These are phyloP conservation scores for Heliothis peltigera DNA, from an alignment of 2,888 invertebrate genomes.

Conservation along the genomic window DNA sequence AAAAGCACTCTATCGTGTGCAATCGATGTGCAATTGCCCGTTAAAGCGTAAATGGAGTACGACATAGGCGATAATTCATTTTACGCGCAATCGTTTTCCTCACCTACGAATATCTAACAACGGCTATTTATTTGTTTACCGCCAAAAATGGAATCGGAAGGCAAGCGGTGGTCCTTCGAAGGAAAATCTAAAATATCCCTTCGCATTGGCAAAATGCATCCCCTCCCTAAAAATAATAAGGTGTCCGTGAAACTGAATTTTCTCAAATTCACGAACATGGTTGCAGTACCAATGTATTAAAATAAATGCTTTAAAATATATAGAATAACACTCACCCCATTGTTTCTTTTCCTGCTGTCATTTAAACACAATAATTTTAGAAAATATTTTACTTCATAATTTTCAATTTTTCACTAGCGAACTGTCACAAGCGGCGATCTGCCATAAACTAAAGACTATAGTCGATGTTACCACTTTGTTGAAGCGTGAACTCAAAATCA, in stretches of 20 bases:
- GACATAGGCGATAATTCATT: constrained; percentile 54
- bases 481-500: background rate
- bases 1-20: constrained; percentile 82
- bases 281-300: constrained; percentile 14
- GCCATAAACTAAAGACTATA: constrained; percentile 71
- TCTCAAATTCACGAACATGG: constrained; percentile 48
- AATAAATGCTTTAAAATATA: constrained; percentile 47
- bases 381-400: constrained; percentile 83
- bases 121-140: constrained; percentile 39
- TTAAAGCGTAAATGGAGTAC: constrained; percentile 70
- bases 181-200: constrained; percentile 84
- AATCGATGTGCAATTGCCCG: constrained; percentile 84
- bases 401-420: constrained; percentile 75
- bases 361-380: constrained; percentile 88
- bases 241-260: constrained; percentile 75
- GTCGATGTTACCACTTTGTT: constrained; percentile 39
- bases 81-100: constrained; percentile 23
- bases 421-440: constrained; percentile 78
- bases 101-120: constrained; percentile 18
- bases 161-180: constrained; percentile 46
- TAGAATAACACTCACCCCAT: constrained; percentile 92
- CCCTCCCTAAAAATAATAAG: constrained; percentile 89
- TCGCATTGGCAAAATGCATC: constrained; percentile 87
- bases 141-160: constrained; percentile 31
- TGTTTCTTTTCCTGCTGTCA: constrained; percentile 95